Base-by-base conservation (phyloP, 2,888 invertebrate genomes). In the Hydropsyche betteni region DNA sequence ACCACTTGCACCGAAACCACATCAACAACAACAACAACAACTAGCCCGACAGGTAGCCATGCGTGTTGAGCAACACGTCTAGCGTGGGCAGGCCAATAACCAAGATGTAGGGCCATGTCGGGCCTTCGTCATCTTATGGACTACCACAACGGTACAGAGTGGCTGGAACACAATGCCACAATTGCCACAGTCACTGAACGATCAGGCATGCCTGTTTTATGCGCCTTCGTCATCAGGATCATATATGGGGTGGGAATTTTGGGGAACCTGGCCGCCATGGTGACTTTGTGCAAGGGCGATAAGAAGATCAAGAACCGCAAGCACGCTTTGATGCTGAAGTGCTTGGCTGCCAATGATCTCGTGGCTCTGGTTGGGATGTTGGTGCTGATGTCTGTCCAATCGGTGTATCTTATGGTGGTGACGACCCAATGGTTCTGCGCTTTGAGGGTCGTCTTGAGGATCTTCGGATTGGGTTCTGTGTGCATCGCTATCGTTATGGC, bases 401-500 rank as follows among this genome's bases (percentile, higher is more conserved):
- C 86, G 80, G 82, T 83, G 70, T 81, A 83, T 80, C 82, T 84
- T 7, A 85, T 85, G 68, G 84, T 86, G 79, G 82, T 83, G 69
- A 81, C 82, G 68, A 84, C 86, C 75, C 86, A 86, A 80, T 85
- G 85, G 81, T 89, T 89, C 83, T 94, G 94, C 84, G 89, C 87
- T 50, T 84, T 90, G 79, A 88, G 93, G 80, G 93, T 95, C 5
- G 86, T 93, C 74, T 91, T 94, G 85, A 89, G 95, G 77, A 91
- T 92, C 80, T 95, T 95, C 85, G 96, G 95, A 69, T 88, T 95
- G 76, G 94, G 94, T 82, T 94, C 95, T 80, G 95, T 95, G 61
- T 94, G 94, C 85, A 94, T 95, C 81, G 94, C 95, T 33, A 91
- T 94, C 82, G 92, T 95, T 75, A 96, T 96, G 95, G 95, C 95